Base-by-base conservation (phyloP, 37 sponge, comb jelly and placozoan genomes). In the Axinella damicornis region DNA sequence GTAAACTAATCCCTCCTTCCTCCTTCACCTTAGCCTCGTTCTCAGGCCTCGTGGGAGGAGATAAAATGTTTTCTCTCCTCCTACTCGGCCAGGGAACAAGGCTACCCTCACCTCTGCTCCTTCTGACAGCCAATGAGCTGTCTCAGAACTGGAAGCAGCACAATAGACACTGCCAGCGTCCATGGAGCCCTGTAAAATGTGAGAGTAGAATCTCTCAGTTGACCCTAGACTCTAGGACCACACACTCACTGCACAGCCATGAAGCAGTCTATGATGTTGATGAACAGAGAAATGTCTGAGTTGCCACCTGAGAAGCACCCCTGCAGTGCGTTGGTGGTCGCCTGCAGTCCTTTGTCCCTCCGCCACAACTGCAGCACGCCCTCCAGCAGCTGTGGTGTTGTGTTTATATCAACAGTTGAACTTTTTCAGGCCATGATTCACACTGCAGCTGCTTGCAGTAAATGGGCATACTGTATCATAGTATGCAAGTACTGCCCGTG, bases 151-250 rank as follows among this genome's bases (percentile, higher is more conserved):
- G 87, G 87, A 14, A 87, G 53, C 35, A 87, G 22, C 30, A 87
- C 78, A 22, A 79, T 22, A 79, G 74, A 79, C 65, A 87, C 80
- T 30, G 80, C 87, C 62, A 87, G 34, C 2, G 80, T 87, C 79
- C 87, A 87, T 5, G 79, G 80, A 18, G 37, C 36, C 73, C 87
- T 87, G 71, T 46, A 9, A 4, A 46, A 46, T n/a, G n/a, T n/a
- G n/a, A n/a, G 46, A 46, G 46, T 9, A 46, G 4, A 46, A 46
- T 46, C 46, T 46, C 4, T 46, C 46, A 46, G 9, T n/a, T 46
- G 4, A 46, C 46, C 6, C 46, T 12, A 9, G 46, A 9, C 46
- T 46, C 6, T 9, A 12, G 9, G 6, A 46, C 6, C 9, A 4
- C 46, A 46, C 46, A 80, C 87, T 79, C 27, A 87, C 87, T 70